Evolutionary conservation across 2,797 vertebrate species (phyloP).

Genomic region (Lithobates sylvaticus): DNA sequence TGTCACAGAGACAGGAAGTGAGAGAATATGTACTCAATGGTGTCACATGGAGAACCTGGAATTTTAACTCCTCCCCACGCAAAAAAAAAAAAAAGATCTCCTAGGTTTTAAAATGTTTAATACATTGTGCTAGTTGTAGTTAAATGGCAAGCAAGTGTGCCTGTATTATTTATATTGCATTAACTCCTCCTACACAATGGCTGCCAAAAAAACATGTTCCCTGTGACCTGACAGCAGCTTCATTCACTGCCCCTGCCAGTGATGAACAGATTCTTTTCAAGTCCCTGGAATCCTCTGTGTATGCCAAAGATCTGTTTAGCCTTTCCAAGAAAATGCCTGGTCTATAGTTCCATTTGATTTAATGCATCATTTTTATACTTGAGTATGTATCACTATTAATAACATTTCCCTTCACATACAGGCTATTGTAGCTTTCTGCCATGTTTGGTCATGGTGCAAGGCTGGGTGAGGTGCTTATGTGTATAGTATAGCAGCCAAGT

Average conservation of each 20-base stretch:
- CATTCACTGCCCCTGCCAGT: conserved; percentile 36
- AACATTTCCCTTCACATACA: conserved; percentile 27
- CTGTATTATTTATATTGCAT: conserved; percentile 5
- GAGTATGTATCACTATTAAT: conserved; percentile 42
- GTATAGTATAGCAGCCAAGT: conserved; percentile 52
- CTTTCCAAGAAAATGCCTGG: conserved; percentile 51
- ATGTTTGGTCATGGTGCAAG: conserved; percentile 46
- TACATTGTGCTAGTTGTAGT: not conserved
- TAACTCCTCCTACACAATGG: conserved; percentile 7
- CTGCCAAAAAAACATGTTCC: conserved; percentile 31
- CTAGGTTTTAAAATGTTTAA: not conserved
- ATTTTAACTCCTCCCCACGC: not conserved
- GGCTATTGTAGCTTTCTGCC: conserved; percentile 24
- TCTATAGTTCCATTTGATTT: conserved; percentile 41
- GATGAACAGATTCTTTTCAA: conserved; percentile 43
- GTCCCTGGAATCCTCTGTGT: conserved; percentile 21
- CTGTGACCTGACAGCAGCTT: conserved; percentile 21
- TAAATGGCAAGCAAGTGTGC: not conserved
- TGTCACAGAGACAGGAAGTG: not conserved
- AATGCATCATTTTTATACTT: conserved; percentile 31
- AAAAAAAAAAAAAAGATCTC: not conserved
- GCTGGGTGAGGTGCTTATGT: conserved; percentile 45
- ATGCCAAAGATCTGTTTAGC: conserved; percentile 48
- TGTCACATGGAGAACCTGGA: not conserved
- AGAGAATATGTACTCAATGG: too few species aligned